These are phyloP conservation scores for Euleptes europaea DNA, from an alignment of 2,113 vertebrate genomes.

Conservation along the genomic window DNA sequence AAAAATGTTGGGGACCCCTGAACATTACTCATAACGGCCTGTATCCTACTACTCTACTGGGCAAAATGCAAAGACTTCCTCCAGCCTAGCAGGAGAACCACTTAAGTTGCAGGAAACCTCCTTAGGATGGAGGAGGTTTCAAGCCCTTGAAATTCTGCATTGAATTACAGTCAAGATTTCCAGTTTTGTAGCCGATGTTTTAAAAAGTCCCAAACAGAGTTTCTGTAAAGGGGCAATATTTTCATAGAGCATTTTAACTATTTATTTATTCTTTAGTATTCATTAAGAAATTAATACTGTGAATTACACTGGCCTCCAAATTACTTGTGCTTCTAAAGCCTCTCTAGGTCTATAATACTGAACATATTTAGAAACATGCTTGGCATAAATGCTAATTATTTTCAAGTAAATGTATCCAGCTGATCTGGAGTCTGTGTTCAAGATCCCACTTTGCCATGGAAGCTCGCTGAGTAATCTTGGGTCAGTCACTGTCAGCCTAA, in stretches of 20 bases:
- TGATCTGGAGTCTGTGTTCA: not conserved
- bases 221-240: not conserved
- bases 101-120: no score
- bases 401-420: not conserved
- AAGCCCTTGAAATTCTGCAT: not conserved
- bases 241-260: not conserved
- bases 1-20: no score
- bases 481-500: no score
- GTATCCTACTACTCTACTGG: no score
- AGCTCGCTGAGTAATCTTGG: no score
- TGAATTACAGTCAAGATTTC: not conserved
- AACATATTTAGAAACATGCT: not conserved
- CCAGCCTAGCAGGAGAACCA: no score
- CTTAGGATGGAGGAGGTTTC: no score
- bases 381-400: not conserved
- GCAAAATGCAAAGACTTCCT: no score
- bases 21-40: no score
- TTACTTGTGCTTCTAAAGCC: not conserved
- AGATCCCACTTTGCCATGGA: no score
- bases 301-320: not conserved
- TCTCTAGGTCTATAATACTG: not conserved
- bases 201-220: not conserved
- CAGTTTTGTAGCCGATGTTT: not conserved
- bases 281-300: not conserved
- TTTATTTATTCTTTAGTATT: no score